Base-by-base conservation (phyloP, 2,797 vertebrate genomes). In the Mastacembelus armatus region DNA sequence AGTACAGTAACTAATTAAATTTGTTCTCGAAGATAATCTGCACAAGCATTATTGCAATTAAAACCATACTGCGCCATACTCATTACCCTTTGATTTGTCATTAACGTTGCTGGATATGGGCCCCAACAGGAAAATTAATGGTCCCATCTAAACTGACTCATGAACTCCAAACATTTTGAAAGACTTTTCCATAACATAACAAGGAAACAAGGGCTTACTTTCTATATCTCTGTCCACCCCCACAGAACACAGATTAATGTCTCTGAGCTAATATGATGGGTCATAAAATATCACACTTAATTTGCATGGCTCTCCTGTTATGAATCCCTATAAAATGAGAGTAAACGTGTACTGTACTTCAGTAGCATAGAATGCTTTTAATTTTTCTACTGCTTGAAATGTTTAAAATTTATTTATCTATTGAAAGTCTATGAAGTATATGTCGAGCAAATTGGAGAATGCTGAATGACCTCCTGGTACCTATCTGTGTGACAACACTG, bases 1-100 rank as follows among this genome's bases (percentile, higher is more conserved):
- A 66, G 60, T 78, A 79, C 70, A 84, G 66, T 63, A 75, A 33
- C 63, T 86, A 71, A 85, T 79, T 73, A 47, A 68, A 81, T 80
- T 56, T 79, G 56, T 65, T 67, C 62, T 71, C 43, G 14, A 50
- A 69, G 56, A 83, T 81, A 61, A 80, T 77, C 56, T 65, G 47
- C 43, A 50, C 19, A 8, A 63, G 70, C 56, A 60, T 54, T 67
- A 66, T 32, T 67, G 70, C 69, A 75, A 78, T 83, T 77, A 70
- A 82, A 81, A 50, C 36, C 64, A 70, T 40, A 84, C 73, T 79
- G 71, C 14, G 60, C 48, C 40, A 66, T 69, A 60, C 54, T 77
- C 79, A 85, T 84, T 75, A 79, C 35, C 72, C 60, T 74, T 59
- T 18, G 49, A 82, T 85, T 74, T 76, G 16, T 74, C 84, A 62